These are phyloP conservation scores for Etheostoma perlongum DNA, from an alignment of 2,797 vertebrate genomes.

Conservation along the genomic window DNA sequence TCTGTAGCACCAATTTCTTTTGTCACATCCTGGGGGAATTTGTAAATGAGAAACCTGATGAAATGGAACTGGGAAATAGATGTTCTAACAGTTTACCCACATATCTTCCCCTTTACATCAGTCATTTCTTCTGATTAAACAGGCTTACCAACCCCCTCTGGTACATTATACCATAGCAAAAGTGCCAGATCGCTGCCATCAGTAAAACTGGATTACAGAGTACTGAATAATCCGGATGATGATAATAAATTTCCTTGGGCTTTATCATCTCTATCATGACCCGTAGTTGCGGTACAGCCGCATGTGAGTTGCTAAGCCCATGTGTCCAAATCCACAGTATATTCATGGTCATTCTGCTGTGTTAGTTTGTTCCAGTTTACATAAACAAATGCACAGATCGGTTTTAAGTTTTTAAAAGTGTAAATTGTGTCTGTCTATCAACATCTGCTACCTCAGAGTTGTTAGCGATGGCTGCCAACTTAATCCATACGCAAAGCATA, in stretches of 20 bases:
- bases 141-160: neutral
- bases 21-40: slow-evolving; percentile 5
- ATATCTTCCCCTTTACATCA: neutral
- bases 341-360: slow-evolving; percentile 20
- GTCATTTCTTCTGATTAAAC: slow-evolving; percentile 24
- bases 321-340: slow-evolving; percentile 22
- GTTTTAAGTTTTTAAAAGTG: slow-evolving; percentile 33
- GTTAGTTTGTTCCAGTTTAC: slow-evolving; percentile 45
- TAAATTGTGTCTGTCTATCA: slow-evolving; percentile 33
- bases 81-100: neutral
- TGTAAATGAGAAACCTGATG: slow-evolving; percentile 7
- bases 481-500: slow-evolving; percentile 36
- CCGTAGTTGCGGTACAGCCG: slow-evolving; percentile 43
- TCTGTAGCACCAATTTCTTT: slow-evolving; percentile 11
- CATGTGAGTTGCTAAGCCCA: slow-evolving; percentile 37
- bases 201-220: slow-evolving; percentile 54
- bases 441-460: slow-evolving; percentile 45
- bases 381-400: slow-evolving; percentile 30
- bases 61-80: neutral
- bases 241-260: slow-evolving; percentile 34
- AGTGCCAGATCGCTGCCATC: slow-evolving; percentile 22
- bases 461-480: neutral
- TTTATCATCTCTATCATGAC: slow-evolving; percentile 38
- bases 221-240: slow-evolving; percentile 57
- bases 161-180: slow-evolving; percentile 19